Conservation (phyloP, 2,113 vertebrate genomes). For the Ivindomyrus marchei region DNA sequence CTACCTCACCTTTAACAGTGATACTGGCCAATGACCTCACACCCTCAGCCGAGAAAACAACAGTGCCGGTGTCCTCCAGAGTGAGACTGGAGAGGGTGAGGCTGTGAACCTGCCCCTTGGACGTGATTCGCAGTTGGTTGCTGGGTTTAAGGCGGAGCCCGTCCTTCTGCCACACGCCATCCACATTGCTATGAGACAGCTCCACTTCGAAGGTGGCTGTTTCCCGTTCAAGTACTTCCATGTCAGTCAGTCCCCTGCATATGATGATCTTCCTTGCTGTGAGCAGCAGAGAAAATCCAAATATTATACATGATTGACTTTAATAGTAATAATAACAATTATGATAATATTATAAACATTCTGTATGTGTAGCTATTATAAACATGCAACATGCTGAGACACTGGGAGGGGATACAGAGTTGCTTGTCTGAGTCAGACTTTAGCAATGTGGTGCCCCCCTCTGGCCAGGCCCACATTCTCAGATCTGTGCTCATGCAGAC, state of each 20-base stretch:
- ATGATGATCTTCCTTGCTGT: constrained; percentile 76
- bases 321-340: neutral
- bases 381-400: neutral
- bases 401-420: neutral
- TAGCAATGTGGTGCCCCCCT: neutral
- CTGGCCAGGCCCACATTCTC: neutral
- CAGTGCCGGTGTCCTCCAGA: constrained; percentile 73
- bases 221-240: constrained; percentile 74
- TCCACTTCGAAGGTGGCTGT: constrained; percentile 80
- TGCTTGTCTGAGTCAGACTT: neutral
- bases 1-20: constrained; percentile 65
- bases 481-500: neutral
- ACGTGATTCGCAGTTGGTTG: constrained; percentile 62
- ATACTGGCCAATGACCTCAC: constrained; percentile 72
- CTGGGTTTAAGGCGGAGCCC: constrained; percentile 78
- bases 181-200: constrained; percentile 74
- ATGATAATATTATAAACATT: neutral
- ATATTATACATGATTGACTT: neutral
- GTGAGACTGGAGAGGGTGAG: constrained; percentile 72
- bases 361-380: neutral
- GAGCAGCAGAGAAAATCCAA: neutral
- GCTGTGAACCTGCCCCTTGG: constrained; percentile 61
- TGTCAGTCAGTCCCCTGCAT: constrained; percentile 61
- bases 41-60: constrained; percentile 74
- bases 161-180: constrained; percentile 77